Conservation (phyloP, 2,113 vertebrate species). For the Pontoporia blainvillei region DNA sequence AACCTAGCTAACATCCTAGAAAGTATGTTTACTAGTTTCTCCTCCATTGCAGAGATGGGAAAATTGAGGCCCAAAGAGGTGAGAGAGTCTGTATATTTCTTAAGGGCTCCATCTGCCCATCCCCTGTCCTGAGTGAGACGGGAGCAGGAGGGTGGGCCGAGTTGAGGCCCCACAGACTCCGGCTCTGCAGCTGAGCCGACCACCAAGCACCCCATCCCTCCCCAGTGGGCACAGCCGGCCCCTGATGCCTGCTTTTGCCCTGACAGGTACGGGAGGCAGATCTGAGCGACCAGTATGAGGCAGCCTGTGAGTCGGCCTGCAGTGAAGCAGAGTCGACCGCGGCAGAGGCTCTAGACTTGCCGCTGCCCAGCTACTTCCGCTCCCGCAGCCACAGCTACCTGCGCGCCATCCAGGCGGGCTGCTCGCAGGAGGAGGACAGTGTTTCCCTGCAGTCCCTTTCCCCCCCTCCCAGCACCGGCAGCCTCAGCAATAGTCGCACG, state of each 20-base stretch:
- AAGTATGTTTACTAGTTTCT: not conserved
- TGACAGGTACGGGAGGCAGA: constrained; percentile 89
- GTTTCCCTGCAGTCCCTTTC: constrained; percentile 94
- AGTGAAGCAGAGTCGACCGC: constrained; percentile 91
- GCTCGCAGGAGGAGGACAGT: constrained; percentile 96
- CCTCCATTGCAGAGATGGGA: not conserved
- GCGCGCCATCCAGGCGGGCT: constrained; percentile 98
- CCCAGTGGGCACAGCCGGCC: not conserved
- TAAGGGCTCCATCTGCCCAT: not conserved
- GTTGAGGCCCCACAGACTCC: not conserved
- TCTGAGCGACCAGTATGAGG: constrained; percentile 91
- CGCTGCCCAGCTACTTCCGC: constrained; percentile 95
- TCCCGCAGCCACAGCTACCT: constrained; percentile 99
- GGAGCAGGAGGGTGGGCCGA: not conserved
- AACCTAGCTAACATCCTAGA: not conserved
- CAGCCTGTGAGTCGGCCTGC: constrained; percentile 90
- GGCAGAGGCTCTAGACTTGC: constrained; percentile 91
- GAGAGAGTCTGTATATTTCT: not conserved
- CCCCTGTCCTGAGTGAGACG: not conserved
- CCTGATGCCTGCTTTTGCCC: constrained; percentile 58
- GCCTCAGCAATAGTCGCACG: constrained; percentile 90
- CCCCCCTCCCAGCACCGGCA: constrained; percentile 89
- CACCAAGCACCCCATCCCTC: not conserved
- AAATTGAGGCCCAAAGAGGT: not conserved
- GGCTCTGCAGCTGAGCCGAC: not conserved